These are phyloP conservation scores for Chirona hameri DNA, from an alignment of 2,888 invertebrate species.

Conservation along the genomic window DNA sequence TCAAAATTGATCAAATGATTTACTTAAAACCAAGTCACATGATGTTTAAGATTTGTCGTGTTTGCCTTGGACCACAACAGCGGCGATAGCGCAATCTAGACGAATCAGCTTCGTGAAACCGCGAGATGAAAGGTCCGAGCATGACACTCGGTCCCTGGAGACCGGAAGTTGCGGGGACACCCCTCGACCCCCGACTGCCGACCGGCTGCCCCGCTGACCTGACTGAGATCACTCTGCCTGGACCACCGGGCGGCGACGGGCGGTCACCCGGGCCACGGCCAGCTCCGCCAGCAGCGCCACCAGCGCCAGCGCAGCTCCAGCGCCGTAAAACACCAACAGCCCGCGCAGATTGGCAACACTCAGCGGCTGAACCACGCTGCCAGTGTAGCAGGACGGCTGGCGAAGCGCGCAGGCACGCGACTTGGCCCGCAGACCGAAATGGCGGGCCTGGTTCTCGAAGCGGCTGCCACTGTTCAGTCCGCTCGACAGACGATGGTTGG, in stretches of 20 bases:
- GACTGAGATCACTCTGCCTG: too few species aligned
- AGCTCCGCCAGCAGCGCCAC: not conserved
- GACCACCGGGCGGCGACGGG: not conserved
- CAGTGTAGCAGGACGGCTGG: not conserved
- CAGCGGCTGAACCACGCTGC: not conserved
- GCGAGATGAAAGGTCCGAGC: too few species aligned
- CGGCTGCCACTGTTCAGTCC: not conserved
- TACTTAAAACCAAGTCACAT: too few species aligned
- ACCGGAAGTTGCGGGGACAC: too few species aligned
- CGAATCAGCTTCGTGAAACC: too few species aligned
- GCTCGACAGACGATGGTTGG: not conserved
- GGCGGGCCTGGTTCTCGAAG: not conserved
- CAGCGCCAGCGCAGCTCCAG: not conserved
- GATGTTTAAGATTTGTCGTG: too few species aligned
- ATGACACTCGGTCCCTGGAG: too few species aligned
- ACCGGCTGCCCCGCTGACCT: too few species aligned
- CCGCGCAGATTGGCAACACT: not conserved
- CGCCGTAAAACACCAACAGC: not conserved
- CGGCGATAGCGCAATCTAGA: too few species aligned
- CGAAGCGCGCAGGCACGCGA: not conserved
- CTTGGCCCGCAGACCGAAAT: not conserved
- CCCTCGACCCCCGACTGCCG: too few species aligned
- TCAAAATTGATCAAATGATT: too few species aligned
- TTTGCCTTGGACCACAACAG: too few species aligned
- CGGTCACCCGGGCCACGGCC: not conserved